Conservation (phyloP, 1,140 invertebrate species). For the Platorchestia sp. region DNA sequence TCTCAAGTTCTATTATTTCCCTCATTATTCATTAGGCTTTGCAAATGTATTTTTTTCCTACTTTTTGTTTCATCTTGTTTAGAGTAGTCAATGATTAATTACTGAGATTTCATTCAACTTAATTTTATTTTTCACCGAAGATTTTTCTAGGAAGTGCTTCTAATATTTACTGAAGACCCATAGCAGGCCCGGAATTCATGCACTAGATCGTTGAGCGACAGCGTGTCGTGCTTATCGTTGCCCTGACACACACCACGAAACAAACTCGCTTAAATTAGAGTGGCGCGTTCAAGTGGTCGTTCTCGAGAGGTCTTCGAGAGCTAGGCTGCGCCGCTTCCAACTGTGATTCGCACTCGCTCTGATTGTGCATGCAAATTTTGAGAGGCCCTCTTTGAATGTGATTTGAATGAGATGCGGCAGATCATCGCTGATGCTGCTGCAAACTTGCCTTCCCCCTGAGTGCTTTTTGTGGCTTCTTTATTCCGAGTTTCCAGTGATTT, state of each 20-base stretch:
- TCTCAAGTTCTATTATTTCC: too few relatives aligned
- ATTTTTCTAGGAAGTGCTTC: not conserved
- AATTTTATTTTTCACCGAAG: not conserved
- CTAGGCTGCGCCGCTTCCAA: slow-evolving; percentile 2
- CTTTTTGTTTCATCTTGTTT: too few relatives aligned
- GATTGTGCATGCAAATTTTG: slow-evolving; percentile 53
- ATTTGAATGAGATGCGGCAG: slow-evolving; percentile 54
- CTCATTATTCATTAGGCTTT: too few relatives aligned
- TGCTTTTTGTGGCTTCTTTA: slow-evolving; percentile 25
- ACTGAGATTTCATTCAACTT: too few relatives aligned
- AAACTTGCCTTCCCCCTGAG: slow-evolving; percentile 28
- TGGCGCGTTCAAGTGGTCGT: slow-evolving; percentile 26
- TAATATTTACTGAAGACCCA: not conserved
- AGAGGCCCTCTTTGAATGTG: slow-evolving; percentile 45
- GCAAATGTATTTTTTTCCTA: too few relatives aligned
- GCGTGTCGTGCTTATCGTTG: slow-evolving; percentile 19
- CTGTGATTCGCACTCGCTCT: slow-evolving; percentile 36
- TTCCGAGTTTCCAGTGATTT: not conserved
- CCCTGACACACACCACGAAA: slow-evolving; percentile 37
- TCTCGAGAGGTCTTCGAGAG: slow-evolving; percentile 50
- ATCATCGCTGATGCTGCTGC: slow-evolving; percentile 49
- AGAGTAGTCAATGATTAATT: too few relatives aligned
- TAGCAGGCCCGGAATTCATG: not conserved
- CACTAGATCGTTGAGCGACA: not conserved
- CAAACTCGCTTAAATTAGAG: slow-evolving; percentile 53